phyloP scores from a whole-genome alignment of 92 coral and sea anemone species.

The Zoanthus gigantus region DNA sequence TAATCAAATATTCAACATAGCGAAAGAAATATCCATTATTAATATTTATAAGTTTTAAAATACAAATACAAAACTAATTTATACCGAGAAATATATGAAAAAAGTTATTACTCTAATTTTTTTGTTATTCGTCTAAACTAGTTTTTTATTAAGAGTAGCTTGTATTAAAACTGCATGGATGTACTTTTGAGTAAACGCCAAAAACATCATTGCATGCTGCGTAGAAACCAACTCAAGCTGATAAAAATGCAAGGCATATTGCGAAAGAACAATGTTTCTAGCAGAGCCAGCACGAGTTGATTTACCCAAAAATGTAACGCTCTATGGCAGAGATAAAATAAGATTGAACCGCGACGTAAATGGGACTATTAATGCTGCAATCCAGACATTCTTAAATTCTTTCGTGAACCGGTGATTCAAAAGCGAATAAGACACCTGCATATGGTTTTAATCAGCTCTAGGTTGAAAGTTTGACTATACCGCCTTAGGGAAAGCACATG shows the following conservation, averaged over 20 bases:
- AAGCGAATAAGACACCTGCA: no score
- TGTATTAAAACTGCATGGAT: neutral
- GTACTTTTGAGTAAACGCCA: neutral
- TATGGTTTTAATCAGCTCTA: no score
- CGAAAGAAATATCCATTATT: neutral
- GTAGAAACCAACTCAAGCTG: neutral
- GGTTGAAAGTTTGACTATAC: no score
- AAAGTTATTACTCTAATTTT: neutral
- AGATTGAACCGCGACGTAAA: neutral
- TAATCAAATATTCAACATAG: neutral
- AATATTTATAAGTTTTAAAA: neutral
- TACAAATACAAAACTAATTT: neutral
- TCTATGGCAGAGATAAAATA: neutral
- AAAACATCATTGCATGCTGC: neutral
- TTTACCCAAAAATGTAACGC: neutral
- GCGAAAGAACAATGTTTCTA: neutral
- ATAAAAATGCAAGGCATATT: neutral
- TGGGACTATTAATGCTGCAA: no score
- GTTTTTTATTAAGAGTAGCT: neutral
- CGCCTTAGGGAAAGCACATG: no score
- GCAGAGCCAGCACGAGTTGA: neutral
- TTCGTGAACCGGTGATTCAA: no score
- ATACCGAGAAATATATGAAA: neutral
- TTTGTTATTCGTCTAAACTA: neutral
- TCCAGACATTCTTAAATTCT: no score